Evolutionary conservation across 2,797 vertebrate species (phyloP).

Genomic region (Octomys mimax): DNA sequence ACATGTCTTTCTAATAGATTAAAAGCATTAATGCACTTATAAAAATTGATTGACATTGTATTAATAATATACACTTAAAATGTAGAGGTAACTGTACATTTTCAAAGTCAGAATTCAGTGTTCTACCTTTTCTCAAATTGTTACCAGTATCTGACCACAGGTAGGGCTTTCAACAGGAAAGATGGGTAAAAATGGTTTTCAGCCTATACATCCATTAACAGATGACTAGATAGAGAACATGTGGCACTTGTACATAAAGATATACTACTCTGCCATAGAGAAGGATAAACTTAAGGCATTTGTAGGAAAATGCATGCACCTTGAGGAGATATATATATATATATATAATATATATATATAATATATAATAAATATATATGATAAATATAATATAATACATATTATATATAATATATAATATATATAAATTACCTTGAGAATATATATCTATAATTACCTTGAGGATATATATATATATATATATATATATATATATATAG

Average conservation of each 20-base stretch:
- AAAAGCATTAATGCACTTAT: background rate
- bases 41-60: background rate
- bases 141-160: background rate
- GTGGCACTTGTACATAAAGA: background rate
- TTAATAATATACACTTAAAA: background rate
- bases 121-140: background rate
- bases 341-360: no score
- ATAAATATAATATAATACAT: no score
- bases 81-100: background rate
- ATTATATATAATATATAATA: no score
- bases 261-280: background rate
- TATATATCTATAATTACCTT: no score
- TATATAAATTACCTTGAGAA: no score
- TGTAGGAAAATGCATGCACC: background rate
- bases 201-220: background rate
- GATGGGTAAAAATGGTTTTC: background rate
- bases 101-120: constrained; percentile 24
- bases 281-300: background rate
- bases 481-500: no score
- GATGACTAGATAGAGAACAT: background rate
- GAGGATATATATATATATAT: no score
- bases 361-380: no score
- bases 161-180: background rate
- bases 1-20: background rate
- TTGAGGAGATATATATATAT: background rate